A percentile compares a stretch with the other conserved stretches of the same genome.
phyloP scores from a whole-genome alignment of 2,113 vertebrate species.

The Centropus unirufus region DNA sequence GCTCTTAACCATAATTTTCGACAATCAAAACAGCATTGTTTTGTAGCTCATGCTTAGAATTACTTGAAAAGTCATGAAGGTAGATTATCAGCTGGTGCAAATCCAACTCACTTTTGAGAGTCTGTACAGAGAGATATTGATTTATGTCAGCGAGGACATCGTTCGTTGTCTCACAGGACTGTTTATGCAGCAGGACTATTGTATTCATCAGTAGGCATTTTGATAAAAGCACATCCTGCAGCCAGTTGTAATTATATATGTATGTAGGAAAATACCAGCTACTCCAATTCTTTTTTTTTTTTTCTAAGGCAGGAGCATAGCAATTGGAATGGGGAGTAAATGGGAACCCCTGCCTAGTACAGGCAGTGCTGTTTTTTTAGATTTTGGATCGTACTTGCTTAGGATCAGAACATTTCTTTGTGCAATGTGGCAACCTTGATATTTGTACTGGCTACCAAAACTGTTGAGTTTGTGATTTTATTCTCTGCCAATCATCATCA shows the following conservation, averaged over 20 bases:
- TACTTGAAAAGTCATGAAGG: not conserved
- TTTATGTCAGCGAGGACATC: not conserved
- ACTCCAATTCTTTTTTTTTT: not conserved
- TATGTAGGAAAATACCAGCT: not conserved
- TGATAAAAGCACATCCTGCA: not conserved
- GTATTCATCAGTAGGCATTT: not conserved
- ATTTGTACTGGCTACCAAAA: slow-evolving; percentile 42
- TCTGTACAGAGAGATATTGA: not conserved
- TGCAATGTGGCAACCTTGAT: slow-evolving; percentile 21
- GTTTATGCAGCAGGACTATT: not conserved
- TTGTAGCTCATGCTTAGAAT: not conserved
- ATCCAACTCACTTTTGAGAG: not conserved
- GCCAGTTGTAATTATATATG: not conserved
- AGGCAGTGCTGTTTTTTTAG: not conserved
- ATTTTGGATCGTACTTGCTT: not conserved
- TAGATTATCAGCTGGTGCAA: not conserved
- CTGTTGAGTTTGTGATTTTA: slow-evolving; percentile 49
- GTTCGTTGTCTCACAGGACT: not conserved
- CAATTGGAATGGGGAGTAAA: not conserved
- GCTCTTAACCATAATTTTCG: not conserved
- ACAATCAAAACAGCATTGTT: not conserved
- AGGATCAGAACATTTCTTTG: slow-evolving; percentile 20
- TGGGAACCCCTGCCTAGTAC: not conserved
- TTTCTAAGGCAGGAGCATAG: not conserved
- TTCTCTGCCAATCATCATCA: slow-evolving; percentile 23